Base-by-base conservation (phyloP, 2,888 invertebrate genomes). In the Balanococcus diminutus region DNA sequence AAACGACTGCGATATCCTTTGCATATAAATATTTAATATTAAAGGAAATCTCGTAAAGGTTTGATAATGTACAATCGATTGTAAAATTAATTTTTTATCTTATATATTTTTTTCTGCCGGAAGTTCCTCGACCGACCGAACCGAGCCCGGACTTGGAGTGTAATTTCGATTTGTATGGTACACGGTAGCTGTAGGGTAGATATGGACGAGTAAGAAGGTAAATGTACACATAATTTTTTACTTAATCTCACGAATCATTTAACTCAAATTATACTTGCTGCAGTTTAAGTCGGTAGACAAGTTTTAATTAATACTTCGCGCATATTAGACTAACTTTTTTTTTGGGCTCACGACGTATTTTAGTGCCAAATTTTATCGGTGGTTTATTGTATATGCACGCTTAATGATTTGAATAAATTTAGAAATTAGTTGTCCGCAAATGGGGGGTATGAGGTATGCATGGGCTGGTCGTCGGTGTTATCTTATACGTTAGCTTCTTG, bases 211-310 rank as follows among this genome's bases (percentile, higher is more conserved):
- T 28, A n/a, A 11, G n/a, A 67, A 28, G 61, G 25, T 67, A 25
- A 4, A 67, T 14, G 61, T 67, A 51, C 25, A 28, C 9, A 42
- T 46, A 72, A 46, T 84, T 72, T 75, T n/a, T 84, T 79, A 84
- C 28, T 84, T 84, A 84, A 84, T 84, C 72, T 84, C 84, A 84
- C 84, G 46, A 46, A 46, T 42, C 84, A 84, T 84, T 84, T 84
- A 75, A 25, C 84, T 46, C 84, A 84, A 84, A 84, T 84, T 84
- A 84, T n/a, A n/a, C n/a, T n/a, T n/a, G n/a, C 84, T 67, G 36
- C 75, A 8, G n/a, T 75, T 75, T 6, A 75, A 75, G 75, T 32
- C 25, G 22, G 14, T n/a, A 32, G 32, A 32, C 75, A 32, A 32
- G 75, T 32, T 75, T 75, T 75, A 75, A 75, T 75, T 75, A 75